Conservation (phyloP, 2,888 invertebrate species). For the Pollenia griseotomentosa region DNA sequence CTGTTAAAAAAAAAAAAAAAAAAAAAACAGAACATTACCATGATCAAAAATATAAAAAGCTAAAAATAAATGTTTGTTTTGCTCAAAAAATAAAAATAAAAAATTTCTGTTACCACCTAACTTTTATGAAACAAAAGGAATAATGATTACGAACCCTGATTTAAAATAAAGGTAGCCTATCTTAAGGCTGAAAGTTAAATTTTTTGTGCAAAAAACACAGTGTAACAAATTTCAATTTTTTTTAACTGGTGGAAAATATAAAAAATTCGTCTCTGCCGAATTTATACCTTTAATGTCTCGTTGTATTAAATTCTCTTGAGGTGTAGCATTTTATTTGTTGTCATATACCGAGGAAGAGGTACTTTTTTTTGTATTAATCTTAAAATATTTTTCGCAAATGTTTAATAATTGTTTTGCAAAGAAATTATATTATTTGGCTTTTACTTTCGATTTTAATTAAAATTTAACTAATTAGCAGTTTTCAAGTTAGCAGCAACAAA, state of each 20-base stretch:
- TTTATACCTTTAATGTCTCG: not conserved
- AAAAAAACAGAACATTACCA: no score
- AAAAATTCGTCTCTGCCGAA: slow-evolving; percentile 34
- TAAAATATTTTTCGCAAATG: not conserved
- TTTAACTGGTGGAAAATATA: slow-evolving; percentile 29
- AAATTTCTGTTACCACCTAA: no score
- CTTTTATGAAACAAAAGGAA: no score
- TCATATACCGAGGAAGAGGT: slow-evolving; percentile 43
- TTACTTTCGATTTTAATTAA: slow-evolving; percentile 18
- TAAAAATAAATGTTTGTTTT: no score
- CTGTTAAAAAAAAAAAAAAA: no score
- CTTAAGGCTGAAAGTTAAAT: not conserved
- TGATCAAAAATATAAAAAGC: no score
- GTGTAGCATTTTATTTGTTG: slow-evolving; percentile 19
- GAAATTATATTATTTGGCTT: slow-evolving; percentile 37
- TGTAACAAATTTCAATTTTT: not conserved
- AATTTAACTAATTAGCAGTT: slow-evolving; percentile 65
- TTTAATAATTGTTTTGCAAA: slow-evolving; percentile 9
- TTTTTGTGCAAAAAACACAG: not conserved
- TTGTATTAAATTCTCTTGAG: not conserved
- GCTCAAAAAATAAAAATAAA: no score
- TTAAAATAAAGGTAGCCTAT: not conserved
- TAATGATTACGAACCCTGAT: not conserved
- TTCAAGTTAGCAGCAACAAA: slow-evolving; percentile 79
- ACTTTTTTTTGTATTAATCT: slow-evolving; percentile 4